A percentile compares a stretch with the other conserved stretches of the same genome.
These are phyloP conservation scores for Trichosurus vulpecula DNA, from an alignment of 2,797 vertebrate species.

Conservation along the genomic window DNA sequence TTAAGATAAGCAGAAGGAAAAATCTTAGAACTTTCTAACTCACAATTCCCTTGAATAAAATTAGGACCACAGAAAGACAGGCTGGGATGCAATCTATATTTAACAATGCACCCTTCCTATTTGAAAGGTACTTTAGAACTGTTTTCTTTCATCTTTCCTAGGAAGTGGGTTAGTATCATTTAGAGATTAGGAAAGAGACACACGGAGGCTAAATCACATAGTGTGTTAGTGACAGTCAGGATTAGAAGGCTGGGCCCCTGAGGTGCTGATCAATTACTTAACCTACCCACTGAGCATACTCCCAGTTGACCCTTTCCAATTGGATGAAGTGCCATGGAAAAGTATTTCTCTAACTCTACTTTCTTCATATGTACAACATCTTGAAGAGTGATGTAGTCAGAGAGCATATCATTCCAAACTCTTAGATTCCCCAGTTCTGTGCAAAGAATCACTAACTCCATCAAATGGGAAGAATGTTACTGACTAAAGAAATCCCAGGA, in stretches of 20 bases:
- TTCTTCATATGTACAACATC: slow-evolving; percentile 7
- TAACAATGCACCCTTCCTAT: neutral
- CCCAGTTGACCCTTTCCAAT: neutral
- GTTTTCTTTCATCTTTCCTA: neutral
- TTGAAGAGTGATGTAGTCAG: slow-evolving; percentile 17
- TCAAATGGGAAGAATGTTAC: slow-evolving; percentile 35
- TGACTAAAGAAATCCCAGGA: slow-evolving; percentile 52
- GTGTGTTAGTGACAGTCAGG: neutral
- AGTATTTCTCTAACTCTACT: slow-evolving; percentile 6
- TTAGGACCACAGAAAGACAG: slow-evolving; percentile 4
- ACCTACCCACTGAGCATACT: neutral
- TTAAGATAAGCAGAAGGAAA: slow-evolving; percentile 14
- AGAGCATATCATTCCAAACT: neutral
- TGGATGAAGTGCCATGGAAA: neutral
- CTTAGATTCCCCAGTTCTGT: neutral
- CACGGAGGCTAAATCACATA: neutral
- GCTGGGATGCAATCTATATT: neutral
- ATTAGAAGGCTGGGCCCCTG: neutral
- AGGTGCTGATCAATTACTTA: neutral
- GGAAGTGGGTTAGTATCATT: slow-evolving; percentile 43
- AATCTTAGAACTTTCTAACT: slow-evolving; percentile 21
- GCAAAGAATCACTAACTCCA: neutral
- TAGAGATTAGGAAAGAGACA: slow-evolving; percentile 38
- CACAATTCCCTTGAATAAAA: neutral
- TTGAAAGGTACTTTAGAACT: slow-evolving; percentile 14